Evolutionary conservation across 2,888 invertebrate species (phyloP).

Genomic region (Lasioglossum marginatum): DNA sequence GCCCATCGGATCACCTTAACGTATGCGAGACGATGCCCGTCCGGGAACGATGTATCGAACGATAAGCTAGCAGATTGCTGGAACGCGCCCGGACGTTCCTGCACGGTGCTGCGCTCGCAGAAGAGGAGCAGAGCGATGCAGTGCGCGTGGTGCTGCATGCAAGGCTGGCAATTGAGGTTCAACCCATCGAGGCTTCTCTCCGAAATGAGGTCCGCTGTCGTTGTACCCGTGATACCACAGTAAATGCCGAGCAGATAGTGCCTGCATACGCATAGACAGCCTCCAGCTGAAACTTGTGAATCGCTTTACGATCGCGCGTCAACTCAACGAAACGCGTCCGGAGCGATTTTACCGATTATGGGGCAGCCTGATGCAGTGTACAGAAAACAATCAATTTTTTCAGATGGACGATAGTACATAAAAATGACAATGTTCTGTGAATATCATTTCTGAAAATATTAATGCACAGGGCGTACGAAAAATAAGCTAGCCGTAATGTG

Average conservation of each 20-base stretch:
- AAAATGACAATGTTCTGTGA: neutral
- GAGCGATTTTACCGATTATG: slow-evolving; percentile 1
- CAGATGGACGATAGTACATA: neutral
- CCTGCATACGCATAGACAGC: slow-evolving; percentile 1
- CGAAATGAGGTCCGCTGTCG: slow-evolving; percentile 19
- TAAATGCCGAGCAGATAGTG: slow-evolving; percentile 4
- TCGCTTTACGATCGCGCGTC: neutral
- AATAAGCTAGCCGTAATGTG: no score
- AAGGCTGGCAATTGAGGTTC: slow-evolving; percentile 27
- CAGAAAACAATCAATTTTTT: neutral
- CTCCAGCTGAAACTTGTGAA: slow-evolving; percentile 28
- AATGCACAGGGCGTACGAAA: no score
- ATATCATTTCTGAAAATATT: no score
- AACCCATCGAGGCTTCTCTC: slow-evolving; percentile 18
- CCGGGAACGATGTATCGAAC: slow-evolving; percentile 38
- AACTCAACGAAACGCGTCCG: neutral
- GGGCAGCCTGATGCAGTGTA: neutral
- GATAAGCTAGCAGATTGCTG: slow-evolving; percentile 52
- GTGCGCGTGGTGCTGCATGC: slow-evolving; percentile 46
- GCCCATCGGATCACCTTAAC: slow-evolving; percentile 43
- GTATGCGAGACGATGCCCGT: slow-evolving; percentile 41
- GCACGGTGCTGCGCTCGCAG: neutral
- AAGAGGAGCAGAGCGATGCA: slow-evolving; percentile 12
- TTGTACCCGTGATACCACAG: slow-evolving; percentile 1
- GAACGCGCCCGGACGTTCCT: slow-evolving; percentile 26